A percentile compares a stretch with the other conserved stretches of the same genome.
Evolutionary conservation across 2,113 vertebrate genomes (phyloP).

Genomic region (Phoenicopterus ruber): DNA sequence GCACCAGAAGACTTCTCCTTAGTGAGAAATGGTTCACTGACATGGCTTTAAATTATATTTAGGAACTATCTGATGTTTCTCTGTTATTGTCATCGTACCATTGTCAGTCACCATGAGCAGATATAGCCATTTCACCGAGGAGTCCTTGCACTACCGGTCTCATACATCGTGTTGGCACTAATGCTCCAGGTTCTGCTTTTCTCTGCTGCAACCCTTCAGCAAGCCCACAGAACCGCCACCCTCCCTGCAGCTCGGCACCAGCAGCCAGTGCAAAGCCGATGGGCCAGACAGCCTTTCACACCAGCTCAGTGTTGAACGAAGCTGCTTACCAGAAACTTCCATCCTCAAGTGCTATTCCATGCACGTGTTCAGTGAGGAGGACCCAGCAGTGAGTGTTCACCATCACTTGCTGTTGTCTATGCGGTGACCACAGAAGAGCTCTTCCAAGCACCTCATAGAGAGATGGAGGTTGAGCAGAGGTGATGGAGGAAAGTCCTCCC

Average conservation of each 20-base stretch:
- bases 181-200: neutral
- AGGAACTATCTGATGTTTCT: neutral
- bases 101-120: neutral
- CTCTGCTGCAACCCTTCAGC: neutral
- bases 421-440: neutral
- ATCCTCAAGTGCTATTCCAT: too few relatives aligned
- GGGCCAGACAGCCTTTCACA: neutral
- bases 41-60: neutral
- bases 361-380: neutral
- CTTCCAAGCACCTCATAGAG: neutral
- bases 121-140: neutral
- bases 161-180: fast-evolving
- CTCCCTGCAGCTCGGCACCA: neutral
- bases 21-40: neutral
- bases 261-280: neutral
- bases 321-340: neutral
- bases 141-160: neutral
- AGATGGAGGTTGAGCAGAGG: neutral
- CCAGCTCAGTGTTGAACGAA: neutral
- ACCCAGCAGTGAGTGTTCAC: neutral
- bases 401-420: neutral
- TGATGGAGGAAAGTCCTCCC: neutral
- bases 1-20: neutral
- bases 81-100: neutral
- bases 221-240: neutral